phyloP scores from a whole-genome alignment of 2,797 vertebrate species.

The Poecile montanus region DNA sequence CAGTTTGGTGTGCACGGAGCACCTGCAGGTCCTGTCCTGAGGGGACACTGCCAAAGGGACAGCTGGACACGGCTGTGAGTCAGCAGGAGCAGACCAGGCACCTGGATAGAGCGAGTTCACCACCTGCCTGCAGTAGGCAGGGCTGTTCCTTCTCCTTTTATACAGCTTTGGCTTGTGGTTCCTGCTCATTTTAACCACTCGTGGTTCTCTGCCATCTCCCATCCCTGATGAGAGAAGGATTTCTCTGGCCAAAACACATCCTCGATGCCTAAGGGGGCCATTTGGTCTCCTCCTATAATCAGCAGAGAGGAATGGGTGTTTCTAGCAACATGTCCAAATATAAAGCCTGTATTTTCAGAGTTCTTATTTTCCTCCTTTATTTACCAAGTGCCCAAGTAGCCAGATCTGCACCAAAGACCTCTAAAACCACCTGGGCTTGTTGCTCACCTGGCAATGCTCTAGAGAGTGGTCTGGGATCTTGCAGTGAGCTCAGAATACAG shows the following conservation, averaged over 20 bases:
- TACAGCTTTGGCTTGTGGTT: neutral
- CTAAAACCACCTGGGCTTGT: neutral
- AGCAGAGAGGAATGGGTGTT: neutral
- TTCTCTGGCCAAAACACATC: neutral
- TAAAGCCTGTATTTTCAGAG: neutral
- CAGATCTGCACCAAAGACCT: neutral
- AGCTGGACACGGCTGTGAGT: neutral
- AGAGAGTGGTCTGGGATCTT: neutral
- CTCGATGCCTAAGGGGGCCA: rapidly evolving
- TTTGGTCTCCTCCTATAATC: neutral
- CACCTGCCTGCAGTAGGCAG: conserved; percentile 9
- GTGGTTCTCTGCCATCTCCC: neutral
- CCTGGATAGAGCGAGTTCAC: neutral
- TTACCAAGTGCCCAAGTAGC: neutral
- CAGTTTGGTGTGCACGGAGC: neutral
- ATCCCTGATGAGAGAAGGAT: neutral
- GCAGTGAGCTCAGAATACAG: neutral
- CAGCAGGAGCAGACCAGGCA: neutral
- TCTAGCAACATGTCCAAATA: neutral
- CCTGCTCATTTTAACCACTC: neutral
- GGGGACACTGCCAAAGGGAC: neutral
- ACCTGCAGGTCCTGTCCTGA: neutral
- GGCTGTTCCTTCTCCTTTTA: neutral
- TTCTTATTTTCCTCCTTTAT: neutral
- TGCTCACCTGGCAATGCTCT: neutral